These are phyloP conservation scores for Myripristis murdjan DNA, from an alignment of 2,797 vertebrate species.

Conservation along the genomic window DNA sequence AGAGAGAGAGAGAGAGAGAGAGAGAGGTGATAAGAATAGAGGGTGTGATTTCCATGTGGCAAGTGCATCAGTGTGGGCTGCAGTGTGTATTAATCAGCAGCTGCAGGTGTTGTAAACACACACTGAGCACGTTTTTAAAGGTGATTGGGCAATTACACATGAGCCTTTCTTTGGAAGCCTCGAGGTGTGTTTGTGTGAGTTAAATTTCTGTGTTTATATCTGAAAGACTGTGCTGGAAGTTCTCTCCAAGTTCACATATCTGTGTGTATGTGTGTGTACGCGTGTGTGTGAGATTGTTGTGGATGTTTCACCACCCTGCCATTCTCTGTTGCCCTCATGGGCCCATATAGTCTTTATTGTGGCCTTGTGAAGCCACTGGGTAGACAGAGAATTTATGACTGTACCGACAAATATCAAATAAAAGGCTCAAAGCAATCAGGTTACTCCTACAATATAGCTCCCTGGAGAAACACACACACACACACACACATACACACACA, in stretches of 20 bases:
- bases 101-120: conserved; percentile 18
- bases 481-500: background rate
- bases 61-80: conserved; percentile 14
- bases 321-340: background rate
- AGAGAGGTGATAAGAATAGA: conserved; percentile 44
- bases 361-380: background rate
- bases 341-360: background rate
- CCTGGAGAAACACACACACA: conserved; percentile 5
- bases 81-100: conserved; percentile 3
- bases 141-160: background rate
- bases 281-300: background rate
- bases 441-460: conserved; percentile 15
- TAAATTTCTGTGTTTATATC: background rate
- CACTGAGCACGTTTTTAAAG: background rate
- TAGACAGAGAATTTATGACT: conserved; percentile 2
- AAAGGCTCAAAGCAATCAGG: conserved; percentile 21
- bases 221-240: background rate
- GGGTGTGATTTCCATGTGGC: conserved; percentile 48
- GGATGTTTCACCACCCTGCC: background rate
- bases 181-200: background rate
- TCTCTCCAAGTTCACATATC: conserved; percentile 8
- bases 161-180: background rate
- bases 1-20: background rate
- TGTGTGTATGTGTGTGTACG: conserved; percentile 12
- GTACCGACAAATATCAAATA: conserved; percentile 18